Percentiles rank a stretch among this genome's conserved stretches.
phyloP scores from a whole-genome alignment of 2,888 invertebrate genomes.

The Neocrepidodera transversa region DNA sequence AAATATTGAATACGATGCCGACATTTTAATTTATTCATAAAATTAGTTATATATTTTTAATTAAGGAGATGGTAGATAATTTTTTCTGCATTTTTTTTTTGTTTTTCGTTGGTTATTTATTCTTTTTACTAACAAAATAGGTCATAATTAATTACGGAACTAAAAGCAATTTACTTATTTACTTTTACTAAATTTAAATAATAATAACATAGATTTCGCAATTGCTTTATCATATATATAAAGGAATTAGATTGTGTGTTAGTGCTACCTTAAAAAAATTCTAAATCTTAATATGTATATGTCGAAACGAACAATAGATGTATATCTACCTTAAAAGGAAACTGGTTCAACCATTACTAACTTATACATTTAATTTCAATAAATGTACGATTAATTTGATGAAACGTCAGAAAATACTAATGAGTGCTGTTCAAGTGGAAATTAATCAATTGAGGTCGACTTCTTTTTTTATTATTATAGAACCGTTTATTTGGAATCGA shows the following conservation, averaged over 20 bases:
- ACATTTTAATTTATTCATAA: no score
- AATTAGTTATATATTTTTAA: no score
- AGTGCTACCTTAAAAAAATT: slow-evolving; percentile 8
- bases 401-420: slow-evolving; percentile 10
- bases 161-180: no score
- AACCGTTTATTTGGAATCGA: no score
- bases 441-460: background rate
- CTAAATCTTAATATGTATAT: background rate
- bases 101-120: no score
- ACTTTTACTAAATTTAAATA: slow-evolving; percentile 15
- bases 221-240: slow-evolving; percentile 10
- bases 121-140: no score
- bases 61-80: no score
- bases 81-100: no score
- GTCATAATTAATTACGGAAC: no score
- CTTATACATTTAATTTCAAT: slow-evolving; percentile 11
- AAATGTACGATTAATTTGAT: slow-evolving; percentile 13
- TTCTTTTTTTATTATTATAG: no score
- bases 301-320: slow-evolving; percentile 15
- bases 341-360: slow-evolving; percentile 13
- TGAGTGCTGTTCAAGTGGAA: slow-evolving; percentile 10
- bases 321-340: slow-evolving; percentile 11
- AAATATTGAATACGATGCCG: no score
- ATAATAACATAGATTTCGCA: slow-evolving; percentile 9
- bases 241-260: slow-evolving; percentile 9